These are phyloP conservation scores for Bostrychus sinensis DNA, from an alignment of 2,113 vertebrate species.

Conservation along the genomic window DNA sequence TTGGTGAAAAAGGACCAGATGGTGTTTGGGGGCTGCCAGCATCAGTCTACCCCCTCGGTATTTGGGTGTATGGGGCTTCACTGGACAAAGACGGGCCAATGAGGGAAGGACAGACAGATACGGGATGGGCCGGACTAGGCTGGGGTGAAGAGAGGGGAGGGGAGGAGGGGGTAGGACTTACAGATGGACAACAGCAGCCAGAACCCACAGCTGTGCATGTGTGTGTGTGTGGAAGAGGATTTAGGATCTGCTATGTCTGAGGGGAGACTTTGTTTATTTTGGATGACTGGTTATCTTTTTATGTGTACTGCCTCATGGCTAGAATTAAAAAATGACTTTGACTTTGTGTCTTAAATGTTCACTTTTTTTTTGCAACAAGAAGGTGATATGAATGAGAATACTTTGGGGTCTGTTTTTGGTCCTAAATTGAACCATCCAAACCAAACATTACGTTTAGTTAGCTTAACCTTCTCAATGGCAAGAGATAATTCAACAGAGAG, in stretches of 20 bases:
- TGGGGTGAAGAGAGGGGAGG: background rate
- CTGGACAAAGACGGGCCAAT: conserved; percentile 47
- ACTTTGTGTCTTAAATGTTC: conserved; percentile 11
- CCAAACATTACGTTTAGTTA: too few species aligned
- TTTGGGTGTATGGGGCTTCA: conserved; percentile 36
- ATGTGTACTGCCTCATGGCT: background rate
- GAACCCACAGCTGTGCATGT: conserved; percentile 47
- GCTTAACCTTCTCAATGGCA: too few species aligned
- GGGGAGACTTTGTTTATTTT: conserved; percentile 3
- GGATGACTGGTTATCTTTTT: background rate
- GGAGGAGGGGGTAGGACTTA: background rate
- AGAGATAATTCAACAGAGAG: too few species aligned
- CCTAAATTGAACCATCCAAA: too few species aligned
- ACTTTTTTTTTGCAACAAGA: too few species aligned
- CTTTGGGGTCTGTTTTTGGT: too few species aligned
- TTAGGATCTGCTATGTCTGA: conserved; percentile 9
- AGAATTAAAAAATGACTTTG: background rate
- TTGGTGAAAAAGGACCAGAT: conserved; percentile 62
- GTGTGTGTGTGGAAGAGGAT: conserved; percentile 35
- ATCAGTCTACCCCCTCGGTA: conserved; percentile 37
- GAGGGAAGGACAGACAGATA: conserved; percentile 14
- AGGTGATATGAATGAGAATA: too few species aligned
- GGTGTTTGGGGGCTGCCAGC: conserved; percentile 55
- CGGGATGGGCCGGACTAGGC: conserved; percentile 3
- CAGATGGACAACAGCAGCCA: conserved; percentile 27